Evolutionary conservation across 2,888 invertebrate genomes (phyloP), one percentile per base, ranked within the genome.

Genomic region (Entomobrya proxima): DNA sequence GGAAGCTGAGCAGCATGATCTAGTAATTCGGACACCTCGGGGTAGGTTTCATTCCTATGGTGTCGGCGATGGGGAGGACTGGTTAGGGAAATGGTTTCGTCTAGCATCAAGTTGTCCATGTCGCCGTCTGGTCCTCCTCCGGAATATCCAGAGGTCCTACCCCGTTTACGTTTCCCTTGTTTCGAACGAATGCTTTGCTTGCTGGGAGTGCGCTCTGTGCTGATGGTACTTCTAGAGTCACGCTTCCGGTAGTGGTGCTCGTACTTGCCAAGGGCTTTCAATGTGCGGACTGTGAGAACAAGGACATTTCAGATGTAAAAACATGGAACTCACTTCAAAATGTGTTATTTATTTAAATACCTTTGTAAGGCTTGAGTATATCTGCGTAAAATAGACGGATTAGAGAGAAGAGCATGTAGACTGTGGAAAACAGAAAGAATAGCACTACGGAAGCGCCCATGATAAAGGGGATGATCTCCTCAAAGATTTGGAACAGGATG

Each of bases 381-480:
- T 88, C 88, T 30, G 79, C 61, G 37, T 86, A 88, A 30, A 72
- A 64, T 0, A 79, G 72, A 9, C 86, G 44, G 1, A 86, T 27
- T 0, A 77, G 44, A 1, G 81, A 75, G 44, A 81, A 86, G 1
- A 55, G 7, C 40, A 86, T 40, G 75, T 83, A 84, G 27, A 69
- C 2, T 9, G 77, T 35, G 18, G 85, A 55, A 35, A 47, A 58
- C 9, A 88, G 24, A 58, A 84, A 86, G 18, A 84, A 77, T 0
- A 77, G 30, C 6, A 82, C 75, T 13, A 86, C 47, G 1, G 84
- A n/a, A 6, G 55, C 37, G 9, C 86, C 83, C 35, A 69, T 37
- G 2, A 77, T 52, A 11, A 21, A 24, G 15, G 82, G 78, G 6
- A 82, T 30, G 27, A 77, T 72, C 7, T 24, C 69, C 7, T 21